phyloP scores from a whole-genome alignment of 2,797 vertebrate species.

The Tamandua tetradactyla region DNA sequence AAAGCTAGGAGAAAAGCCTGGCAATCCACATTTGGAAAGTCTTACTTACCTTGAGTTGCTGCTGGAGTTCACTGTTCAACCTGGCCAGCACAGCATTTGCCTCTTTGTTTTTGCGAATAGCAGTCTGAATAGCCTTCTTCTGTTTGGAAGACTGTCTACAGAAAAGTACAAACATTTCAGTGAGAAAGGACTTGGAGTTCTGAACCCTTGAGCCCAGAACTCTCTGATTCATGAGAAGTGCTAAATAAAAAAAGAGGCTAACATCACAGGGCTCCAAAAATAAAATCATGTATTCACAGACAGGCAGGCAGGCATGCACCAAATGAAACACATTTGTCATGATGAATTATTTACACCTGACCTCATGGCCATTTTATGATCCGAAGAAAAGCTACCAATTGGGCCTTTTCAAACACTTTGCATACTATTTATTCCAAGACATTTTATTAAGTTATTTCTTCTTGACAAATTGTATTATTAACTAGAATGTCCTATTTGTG shows the following conservation, averaged over 20 bases:
- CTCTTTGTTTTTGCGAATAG: constrained; percentile 97
- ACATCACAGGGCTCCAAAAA: constrained; percentile 56
- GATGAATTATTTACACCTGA: constrained; percentile 60
- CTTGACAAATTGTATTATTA: constrained; percentile 57
- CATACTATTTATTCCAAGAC: constrained; percentile 56
- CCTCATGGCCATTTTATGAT: constrained; percentile 62
- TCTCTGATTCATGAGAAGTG: neutral
- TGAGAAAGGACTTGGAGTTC: constrained; percentile 53
- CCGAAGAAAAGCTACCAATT: constrained; percentile 63
- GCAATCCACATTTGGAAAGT: neutral
- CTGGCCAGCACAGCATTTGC: constrained; percentile 94
- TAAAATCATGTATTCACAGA: constrained; percentile 12
- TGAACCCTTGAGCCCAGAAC: constrained; percentile 67
- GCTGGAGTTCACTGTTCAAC: constrained; percentile 97
- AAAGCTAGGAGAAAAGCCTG: neutral
- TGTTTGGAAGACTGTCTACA: constrained; percentile 92
- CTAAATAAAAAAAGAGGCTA: constrained; percentile 52
- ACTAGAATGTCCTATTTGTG: constrained; percentile 53
- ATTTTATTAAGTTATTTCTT: constrained; percentile 72
- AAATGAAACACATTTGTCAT: constrained; percentile 64
- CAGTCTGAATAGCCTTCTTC: constrained; percentile 95
- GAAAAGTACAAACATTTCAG: constrained; percentile 78
- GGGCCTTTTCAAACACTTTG: constrained; percentile 64
- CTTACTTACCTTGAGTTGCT: constrained; percentile 94
- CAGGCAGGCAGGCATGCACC: neutral